These are phyloP conservation scores for Neoscelio sp. DNA, from an alignment of 2,888 invertebrate species.

Conservation along the genomic window DNA sequence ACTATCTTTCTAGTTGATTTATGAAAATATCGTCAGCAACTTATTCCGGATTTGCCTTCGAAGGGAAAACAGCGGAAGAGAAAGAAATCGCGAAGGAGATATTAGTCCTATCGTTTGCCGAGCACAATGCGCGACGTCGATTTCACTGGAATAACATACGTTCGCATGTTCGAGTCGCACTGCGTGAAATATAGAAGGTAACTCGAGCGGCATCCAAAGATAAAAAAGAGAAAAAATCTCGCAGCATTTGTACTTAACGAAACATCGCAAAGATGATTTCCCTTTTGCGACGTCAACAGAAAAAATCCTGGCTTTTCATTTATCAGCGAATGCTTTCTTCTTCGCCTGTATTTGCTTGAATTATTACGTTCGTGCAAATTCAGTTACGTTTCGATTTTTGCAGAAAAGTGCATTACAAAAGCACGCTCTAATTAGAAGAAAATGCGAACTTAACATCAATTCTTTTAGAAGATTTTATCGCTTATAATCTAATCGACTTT, in stretches of 20 bases:
- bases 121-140: constrained; percentile 34
- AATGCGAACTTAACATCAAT: constrained; percentile 29
- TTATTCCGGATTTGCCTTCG: constrained; percentile 15
- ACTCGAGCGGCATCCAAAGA: background rate
- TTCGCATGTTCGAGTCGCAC: constrained; percentile 38
- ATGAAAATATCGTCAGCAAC: constrained; percentile 24
- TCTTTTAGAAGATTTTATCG: constrained; percentile 7
- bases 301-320: constrained; percentile 38
- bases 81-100: constrained; percentile 22
- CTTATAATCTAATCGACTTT: constrained; percentile 36
- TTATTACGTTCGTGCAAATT: constrained; percentile 35
- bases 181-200: constrained; percentile 17
- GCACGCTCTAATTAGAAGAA: constrained; percentile 43
- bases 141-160: constrained; percentile 23
- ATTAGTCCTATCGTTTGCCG: constrained; percentile 36
- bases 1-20: constrained; percentile 11
- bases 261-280: constrained; percentile 26
- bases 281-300: constrained; percentile 11
- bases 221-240: background rate
- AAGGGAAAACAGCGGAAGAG: constrained; percentile 19
- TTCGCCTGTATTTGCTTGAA: constrained; percentile 37
- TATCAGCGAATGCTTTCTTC: constrained; percentile 24
- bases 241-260: constrained; percentile 7
- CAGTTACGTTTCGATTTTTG: constrained; percentile 32
- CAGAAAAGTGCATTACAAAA: constrained; percentile 25